Evolutionary conservation across 2,888 invertebrate genomes (phyloP), one percentile per base, ranked within the genome.

Genomic region (Clitarchus hookeri): DNA sequence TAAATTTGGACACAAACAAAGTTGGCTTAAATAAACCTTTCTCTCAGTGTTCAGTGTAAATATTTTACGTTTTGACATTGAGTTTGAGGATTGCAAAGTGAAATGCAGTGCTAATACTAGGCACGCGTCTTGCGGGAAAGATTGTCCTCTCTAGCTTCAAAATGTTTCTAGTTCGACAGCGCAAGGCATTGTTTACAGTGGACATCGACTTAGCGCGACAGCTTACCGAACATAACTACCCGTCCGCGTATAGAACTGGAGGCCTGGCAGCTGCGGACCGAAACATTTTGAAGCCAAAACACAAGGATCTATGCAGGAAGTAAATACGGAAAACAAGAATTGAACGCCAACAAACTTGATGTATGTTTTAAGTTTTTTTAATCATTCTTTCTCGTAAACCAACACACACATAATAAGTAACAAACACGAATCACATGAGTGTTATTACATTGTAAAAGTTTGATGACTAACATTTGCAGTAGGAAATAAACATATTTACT

Each of bases 221-320:
- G 65, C 65, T 65, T 82, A 36, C 23, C 36, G 82, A 36, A 82
- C 6, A 44, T 36, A 44, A 19, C 82, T 82, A 19, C 11, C 8
- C 27, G 82, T 26, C 23, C 82, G 82, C 44, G 82, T 82, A 82
- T 82, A 82, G 82, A 82, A 82, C 82, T 82, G 82, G 82, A 4
- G 82, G 82, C 82, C 82, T 82, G 44, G 44, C 27, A 27, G 19
- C 36, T 4, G 36, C 16, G 82, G 26, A 82, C 86, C 84, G 84
- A 77, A 86, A 86, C 86, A 86, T 86, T 86, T 86, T 86, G 86
- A 86, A 86, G 86, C 86, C 86, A 77, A 84, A 65, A n/a, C 8
- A 65, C 13, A 36, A 27, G 27, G 26, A 25, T 65, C 83, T 26
- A 13, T 27, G 54, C 84, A 84, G 27, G 27, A 54, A 65, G 54